Conservation (phyloP, 2,888 invertebrate genomes). For the Lasioglossum malachurum region DNA sequence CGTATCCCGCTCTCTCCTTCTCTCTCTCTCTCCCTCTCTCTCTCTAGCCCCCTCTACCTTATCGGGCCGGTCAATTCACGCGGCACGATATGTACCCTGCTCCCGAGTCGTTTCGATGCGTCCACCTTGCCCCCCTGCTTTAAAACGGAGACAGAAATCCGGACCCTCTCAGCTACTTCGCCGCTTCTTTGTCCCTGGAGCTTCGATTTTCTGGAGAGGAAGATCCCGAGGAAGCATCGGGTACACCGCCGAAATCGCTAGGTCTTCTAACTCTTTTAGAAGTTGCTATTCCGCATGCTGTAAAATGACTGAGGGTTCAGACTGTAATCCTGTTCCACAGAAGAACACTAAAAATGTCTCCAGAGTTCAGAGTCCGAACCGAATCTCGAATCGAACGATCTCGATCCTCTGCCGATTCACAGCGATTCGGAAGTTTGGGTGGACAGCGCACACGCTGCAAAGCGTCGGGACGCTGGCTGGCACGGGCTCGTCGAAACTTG, state of each 20-base stretch:
- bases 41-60: slow-evolving; percentile 45
- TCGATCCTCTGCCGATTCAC: background rate
- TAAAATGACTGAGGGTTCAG: background rate
- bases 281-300: background rate
- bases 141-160: background rate
- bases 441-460: background rate
- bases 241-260: background rate
- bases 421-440: background rate
- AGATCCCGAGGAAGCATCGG: background rate
- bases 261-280: background rate
- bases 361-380: background rate
- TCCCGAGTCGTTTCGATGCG: slow-evolving; percentile 44
- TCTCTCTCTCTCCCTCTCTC: background rate
- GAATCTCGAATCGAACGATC: background rate
- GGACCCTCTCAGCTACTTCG: slow-evolving; percentile 28
- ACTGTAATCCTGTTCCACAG: background rate
- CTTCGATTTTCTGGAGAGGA: background rate
- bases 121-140: slow-evolving; percentile 34
- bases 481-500: background rate
- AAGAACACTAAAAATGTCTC: background rate
- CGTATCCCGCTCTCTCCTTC: slow-evolving; percentile 12
- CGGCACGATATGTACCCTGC: slow-evolving; percentile 72
- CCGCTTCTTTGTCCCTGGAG: slow-evolving; percentile 3
- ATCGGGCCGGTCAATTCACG: slow-evolving; percentile 78
- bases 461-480: background rate